phyloP scores from a whole-genome alignment of 2,113 vertebrate genomes.

The Bufo gargarizans region DNA sequence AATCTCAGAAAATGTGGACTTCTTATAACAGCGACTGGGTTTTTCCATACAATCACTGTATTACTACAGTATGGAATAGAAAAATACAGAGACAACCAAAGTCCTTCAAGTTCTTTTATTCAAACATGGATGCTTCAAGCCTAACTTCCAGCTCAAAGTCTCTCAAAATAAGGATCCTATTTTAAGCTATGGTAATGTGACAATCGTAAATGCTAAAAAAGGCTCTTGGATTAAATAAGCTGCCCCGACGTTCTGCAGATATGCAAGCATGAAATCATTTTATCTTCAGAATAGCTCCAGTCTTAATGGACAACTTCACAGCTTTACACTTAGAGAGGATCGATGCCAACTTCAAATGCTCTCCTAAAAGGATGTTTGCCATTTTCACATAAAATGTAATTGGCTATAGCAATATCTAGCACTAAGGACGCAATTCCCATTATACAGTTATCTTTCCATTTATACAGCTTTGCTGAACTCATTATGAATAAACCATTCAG shows the following conservation, averaged over 20 bases:
- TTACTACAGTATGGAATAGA: not conserved
- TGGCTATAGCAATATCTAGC: not conserved
- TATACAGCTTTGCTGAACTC: not conserved
- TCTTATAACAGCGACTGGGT: not conserved
- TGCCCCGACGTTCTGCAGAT: conserved; percentile 24
- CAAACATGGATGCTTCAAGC: not conserved
- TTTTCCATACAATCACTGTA: not conserved
- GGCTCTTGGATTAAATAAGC: conserved; percentile 28
- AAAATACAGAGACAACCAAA: not conserved
- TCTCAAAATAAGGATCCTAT: not conserved
- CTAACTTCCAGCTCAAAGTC: not conserved
- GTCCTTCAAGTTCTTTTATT: not conserved
- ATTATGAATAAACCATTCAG: conserved; percentile 42
- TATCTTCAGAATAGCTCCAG: conserved; percentile 36
- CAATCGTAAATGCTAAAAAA: conserved; percentile 45
- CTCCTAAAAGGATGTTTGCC: conserved; percentile 51
- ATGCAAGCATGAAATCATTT: conserved; percentile 52
- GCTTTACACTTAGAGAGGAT: conserved; percentile 45
- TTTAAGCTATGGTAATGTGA: conserved; percentile 43
- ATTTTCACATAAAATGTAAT: conserved; percentile 46
- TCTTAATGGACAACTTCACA: conserved; percentile 54
- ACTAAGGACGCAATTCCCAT: conserved; percentile 49
- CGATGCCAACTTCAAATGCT: conserved; percentile 56
- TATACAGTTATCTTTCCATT: conserved; percentile 50
- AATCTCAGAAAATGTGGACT: not conserved